Percentiles rank a stretch among this genome's conserved stretches.
These are phyloP conservation scores for Astur gentilis DNA, from an alignment of 2,113 vertebrate genomes.

Conservation along the genomic window DNA sequence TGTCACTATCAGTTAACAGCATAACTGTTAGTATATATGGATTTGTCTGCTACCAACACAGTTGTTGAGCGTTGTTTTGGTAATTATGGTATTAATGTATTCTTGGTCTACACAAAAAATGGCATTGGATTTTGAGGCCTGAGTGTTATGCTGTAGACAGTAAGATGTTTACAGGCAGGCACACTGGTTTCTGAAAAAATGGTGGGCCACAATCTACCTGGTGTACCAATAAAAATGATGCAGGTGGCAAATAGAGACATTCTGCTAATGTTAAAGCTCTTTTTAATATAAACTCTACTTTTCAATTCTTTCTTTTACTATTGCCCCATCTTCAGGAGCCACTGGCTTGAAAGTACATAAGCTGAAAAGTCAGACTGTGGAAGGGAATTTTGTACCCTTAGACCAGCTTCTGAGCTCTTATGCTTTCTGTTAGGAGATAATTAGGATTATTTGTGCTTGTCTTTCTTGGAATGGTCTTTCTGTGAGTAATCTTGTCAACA, in stretches of 20 bases:
- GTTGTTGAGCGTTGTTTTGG: background rate
- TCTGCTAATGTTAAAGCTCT: background rate
- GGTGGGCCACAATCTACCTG: background rate
- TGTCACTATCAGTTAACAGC: background rate
- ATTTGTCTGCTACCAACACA: background rate
- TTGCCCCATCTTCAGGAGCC: background rate
- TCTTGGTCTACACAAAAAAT: background rate
- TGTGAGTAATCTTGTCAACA: background rate
- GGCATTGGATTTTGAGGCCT: background rate
- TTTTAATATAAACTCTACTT: background rate
- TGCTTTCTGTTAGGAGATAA: background rate
- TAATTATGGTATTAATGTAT: background rate
- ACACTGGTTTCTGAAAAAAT: background rate
- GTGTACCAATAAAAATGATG: background rate
- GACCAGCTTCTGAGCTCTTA: background rate
- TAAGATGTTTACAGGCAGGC: background rate
- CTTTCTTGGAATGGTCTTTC: background rate
- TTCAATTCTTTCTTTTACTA: background rate
- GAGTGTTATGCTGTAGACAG: background rate
- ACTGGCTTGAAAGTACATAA: background rate
- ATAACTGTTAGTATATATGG: background rate
- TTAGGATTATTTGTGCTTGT: background rate
- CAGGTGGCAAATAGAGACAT: background rate
- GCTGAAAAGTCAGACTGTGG: background rate
- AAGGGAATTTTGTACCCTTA: background rate